These are phyloP conservation scores for Tauraco erythrolophus DNA, from an alignment of 2,113 vertebrate species.

Conservation along the genomic window DNA sequence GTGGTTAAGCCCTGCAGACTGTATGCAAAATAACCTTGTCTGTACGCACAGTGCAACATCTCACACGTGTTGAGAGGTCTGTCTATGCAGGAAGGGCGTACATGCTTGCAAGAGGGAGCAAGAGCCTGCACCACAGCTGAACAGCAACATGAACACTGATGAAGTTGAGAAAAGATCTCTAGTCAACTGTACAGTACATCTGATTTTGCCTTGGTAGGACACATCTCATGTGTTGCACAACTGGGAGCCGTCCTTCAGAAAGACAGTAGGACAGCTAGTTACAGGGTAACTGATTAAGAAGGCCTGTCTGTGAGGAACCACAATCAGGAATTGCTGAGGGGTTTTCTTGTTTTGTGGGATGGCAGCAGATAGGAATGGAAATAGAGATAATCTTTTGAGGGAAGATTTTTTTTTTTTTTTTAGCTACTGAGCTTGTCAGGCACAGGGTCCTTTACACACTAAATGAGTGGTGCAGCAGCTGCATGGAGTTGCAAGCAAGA, in stretches of 20 bases:
- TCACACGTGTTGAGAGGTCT: accelerated
- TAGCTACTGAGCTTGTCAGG: background rate
- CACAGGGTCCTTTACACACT: accelerated
- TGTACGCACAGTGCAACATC: accelerated
- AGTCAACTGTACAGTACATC: background rate
- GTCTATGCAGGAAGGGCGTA: background rate
- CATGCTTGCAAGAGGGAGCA: accelerated
- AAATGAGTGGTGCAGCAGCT: background rate
- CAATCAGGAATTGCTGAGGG: background rate
- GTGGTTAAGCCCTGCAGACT: background rate
- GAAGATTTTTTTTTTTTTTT: background rate
- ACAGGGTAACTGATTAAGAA: background rate
- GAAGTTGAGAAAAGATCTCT: background rate
- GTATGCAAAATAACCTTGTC: background rate
- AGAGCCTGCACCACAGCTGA: background rate
- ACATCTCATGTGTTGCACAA: accelerated
- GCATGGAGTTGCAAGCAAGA: background rate
- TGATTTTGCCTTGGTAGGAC: background rate
- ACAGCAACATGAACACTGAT: accelerated
- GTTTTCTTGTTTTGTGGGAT: background rate
- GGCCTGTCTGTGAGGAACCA: background rate
- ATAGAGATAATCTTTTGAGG: background rate
- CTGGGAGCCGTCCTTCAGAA: background rate
- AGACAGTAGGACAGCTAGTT: background rate
- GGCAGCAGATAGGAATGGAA: background rate